Evolutionary conservation across 2,888 invertebrate genomes (phyloP), one percentile per base, ranked within the genome.

Genomic region (Xestia rhomboidea): DNA sequence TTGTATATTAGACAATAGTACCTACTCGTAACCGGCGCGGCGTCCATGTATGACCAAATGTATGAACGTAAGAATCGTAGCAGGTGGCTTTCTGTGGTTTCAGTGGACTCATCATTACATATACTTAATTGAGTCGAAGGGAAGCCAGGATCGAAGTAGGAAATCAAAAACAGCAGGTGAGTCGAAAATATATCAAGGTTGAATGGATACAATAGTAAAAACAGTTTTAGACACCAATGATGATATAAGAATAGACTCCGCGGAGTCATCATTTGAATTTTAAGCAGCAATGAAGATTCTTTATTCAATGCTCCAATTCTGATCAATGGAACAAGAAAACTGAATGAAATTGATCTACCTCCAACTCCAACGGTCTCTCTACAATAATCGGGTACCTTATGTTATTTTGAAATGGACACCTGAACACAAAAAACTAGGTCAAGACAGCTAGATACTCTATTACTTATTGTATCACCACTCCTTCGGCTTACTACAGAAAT

Each of bases 401-500:
- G 30, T 30, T 30, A 60, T 60, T 69, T 68, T 34, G 34, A 70
- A 80, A 49, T 44, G 34, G 21, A 41, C 66, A 73, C 60, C 71
- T 67, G 46, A 30, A 82, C 34, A 69, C 34, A 44, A 27, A 46
- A 74, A 87, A 81, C 68, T 88, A 87, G 84, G 87, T 87, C 87
- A 88, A 67, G 11, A 75, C 30, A 76, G 51, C 68, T 57, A 64
- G 49, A 74, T 76, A 73, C 67, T 54, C 75, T 64, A 41, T 70
- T 72, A 76, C 68, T 54, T 76, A 69, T 69, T 77, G 72, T 76
- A 82, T 79, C 79, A 85, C 81, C 91, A 90, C 90, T 90, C 89
- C 90, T 89, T 82, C 84, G 87, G 88, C 89, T 91, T 86, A 84
- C 80, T 83, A 80, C 77, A 87, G 80, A 81, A 87, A 93, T 94